phyloP scores from a whole-genome alignment of 2,888 invertebrate genomes.

The Falcaria lacertinaria region DNA sequence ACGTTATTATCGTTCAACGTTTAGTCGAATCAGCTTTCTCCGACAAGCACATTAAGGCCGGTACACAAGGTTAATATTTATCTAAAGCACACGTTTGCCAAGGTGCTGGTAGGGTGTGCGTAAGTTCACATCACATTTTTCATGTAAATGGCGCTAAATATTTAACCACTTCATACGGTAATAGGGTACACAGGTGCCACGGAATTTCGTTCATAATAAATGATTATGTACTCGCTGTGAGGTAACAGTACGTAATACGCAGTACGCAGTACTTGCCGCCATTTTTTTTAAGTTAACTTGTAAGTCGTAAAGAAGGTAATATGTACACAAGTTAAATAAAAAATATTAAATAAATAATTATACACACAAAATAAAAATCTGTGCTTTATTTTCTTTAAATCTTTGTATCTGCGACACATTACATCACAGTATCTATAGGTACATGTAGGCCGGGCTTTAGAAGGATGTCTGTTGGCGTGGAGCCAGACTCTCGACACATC shows the following conservation, averaged over 20 bases:
- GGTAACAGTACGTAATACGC: too few relatives aligned
- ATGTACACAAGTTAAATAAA: too few relatives aligned
- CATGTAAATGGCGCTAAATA: neutral
- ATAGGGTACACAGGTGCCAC: neutral
- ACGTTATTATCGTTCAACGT: slow-evolving; percentile 35
- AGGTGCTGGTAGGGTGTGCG: neutral
- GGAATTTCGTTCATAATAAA: neutral
- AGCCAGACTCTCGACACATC: slow-evolving; percentile 53
- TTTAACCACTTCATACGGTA: neutral
- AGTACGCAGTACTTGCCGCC: too few relatives aligned
- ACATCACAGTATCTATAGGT: neutral
- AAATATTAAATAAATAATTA: too few relatives aligned
- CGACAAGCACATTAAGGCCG: slow-evolving; percentile 6
- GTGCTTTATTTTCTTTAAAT: too few relatives aligned
- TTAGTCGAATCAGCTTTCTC: slow-evolving; percentile 34
- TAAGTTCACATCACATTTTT: neutral
- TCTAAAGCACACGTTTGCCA: slow-evolving; percentile 1
- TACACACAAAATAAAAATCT: too few relatives aligned
- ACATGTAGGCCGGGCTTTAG: slow-evolving; percentile 20
- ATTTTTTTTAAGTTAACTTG: too few relatives aligned
- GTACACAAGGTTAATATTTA: slow-evolving; percentile 9
- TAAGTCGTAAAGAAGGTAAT: too few relatives aligned
- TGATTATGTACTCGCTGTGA: neutral
- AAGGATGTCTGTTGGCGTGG: slow-evolving; percentile 35
- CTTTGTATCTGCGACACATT: neutral